Evolutionary conservation across 2,797 vertebrate species (phyloP).

Genomic region (Argya squamiceps): DNA sequence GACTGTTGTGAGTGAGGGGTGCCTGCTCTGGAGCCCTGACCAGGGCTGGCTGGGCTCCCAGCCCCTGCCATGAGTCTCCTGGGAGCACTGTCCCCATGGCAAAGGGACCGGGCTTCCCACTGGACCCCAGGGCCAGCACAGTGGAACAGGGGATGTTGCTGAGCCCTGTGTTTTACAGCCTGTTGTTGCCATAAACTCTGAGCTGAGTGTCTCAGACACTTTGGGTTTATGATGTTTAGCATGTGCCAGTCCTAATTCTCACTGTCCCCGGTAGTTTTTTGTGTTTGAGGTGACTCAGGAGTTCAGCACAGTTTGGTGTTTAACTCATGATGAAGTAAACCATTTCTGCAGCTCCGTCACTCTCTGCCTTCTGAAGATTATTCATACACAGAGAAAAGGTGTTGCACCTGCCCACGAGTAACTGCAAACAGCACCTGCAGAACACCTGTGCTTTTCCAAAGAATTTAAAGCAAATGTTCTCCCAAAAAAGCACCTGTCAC

Average conservation of each 20-base stretch:
- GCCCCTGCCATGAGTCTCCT: accelerated
- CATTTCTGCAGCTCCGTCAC: accelerated
- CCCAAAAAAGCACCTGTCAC: accelerated
- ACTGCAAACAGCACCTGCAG: neutral
- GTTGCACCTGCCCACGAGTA: neutral
- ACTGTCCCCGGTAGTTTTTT: accelerated
- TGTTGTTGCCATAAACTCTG: neutral
- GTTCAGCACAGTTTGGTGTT: neutral
- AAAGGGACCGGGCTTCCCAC: accelerated
- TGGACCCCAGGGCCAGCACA: accelerated
- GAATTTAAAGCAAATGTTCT: neutral
- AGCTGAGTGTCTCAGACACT: neutral
- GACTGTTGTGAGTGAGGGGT: neutral
- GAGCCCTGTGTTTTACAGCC: neutral
- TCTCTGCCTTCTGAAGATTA: neutral
- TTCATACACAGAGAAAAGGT: neutral
- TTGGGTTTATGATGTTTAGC: neutral
- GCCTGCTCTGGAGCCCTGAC: neutral
- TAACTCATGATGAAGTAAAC: neutral
- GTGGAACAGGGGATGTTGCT: accelerated
- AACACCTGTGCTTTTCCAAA: neutral
- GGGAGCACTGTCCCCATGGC: accelerated
- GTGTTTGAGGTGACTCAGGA: constrained; percentile 11
- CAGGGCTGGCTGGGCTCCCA: neutral
- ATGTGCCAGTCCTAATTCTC: neutral